A percentile compares a stretch with the other conserved stretches of the same genome.
These are phyloP conservation scores for Helostoma temminkii DNA, from an alignment of 2,797 vertebrate genomes.

Conservation along the genomic window DNA sequence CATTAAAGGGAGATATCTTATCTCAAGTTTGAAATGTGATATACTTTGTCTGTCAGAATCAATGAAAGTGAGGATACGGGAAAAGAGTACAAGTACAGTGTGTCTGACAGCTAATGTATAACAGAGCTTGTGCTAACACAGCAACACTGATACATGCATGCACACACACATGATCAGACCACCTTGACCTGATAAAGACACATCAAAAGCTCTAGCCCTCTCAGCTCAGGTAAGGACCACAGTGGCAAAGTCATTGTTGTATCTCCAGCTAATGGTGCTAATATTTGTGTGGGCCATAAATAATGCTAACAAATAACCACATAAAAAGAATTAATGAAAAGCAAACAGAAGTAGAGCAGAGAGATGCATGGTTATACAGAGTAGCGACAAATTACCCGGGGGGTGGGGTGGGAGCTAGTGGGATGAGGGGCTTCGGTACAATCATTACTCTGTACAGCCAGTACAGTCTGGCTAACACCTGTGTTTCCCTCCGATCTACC, in stretches of 20 bases:
- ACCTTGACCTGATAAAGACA: conserved; percentile 85
- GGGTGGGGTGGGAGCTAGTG: conserved; percentile 53
- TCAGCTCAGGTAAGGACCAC: conserved; percentile 76
- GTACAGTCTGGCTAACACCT: conserved; percentile 96
- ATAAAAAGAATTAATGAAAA: conserved; percentile 88
- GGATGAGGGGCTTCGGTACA: conserved; percentile 84
- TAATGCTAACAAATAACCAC: conserved; percentile 89
- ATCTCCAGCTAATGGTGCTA: conserved; percentile 89
- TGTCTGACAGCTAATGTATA: conserved; percentile 32
- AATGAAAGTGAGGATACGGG: conserved; percentile 9
- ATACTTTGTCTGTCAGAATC: conserved; percentile 25
- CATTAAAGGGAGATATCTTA: conserved; percentile 32
- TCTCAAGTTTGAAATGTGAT: conserved; percentile 50
- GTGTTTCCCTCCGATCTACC: conserved; percentile 91
- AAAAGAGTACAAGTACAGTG: conserved; percentile 5
- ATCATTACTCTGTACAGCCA: conserved; percentile 94
- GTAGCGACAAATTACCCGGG: conserved; percentile 93
- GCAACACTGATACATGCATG: conserved; percentile 19
- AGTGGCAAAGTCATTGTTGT: conserved; percentile 84
- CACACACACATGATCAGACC: conserved; percentile 36
- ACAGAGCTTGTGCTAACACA: conserved; percentile 47
- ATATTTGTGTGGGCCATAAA: conserved; percentile 97
- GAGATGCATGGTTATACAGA: conserved; percentile 95
- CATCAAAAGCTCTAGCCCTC: conserved; percentile 70
- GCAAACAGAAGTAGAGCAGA: conserved; percentile 92